Evolutionary conservation across 2,888 invertebrate species (phyloP), one percentile per base, ranked within the genome.

Genomic region (Watsonalla cultraria): DNA sequence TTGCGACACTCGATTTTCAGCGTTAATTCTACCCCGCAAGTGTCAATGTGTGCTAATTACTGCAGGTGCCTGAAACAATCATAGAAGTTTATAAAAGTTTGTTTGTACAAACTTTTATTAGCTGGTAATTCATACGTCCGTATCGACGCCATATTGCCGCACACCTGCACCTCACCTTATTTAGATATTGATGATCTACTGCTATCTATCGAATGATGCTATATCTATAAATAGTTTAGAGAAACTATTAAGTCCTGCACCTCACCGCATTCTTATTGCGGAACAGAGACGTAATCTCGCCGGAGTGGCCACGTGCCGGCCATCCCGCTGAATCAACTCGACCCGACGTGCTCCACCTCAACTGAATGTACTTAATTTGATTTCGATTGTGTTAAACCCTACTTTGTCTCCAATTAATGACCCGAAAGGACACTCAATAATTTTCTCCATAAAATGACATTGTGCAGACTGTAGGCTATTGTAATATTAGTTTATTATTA

Each of bases 291-390:
- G 59, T 53, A 49, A 62, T 59, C 58, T 58, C 62, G 69, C 65
- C 61, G 63, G 56, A 64, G 61, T 65, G 65, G 76, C 80, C 80
- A 77, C 82, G 79, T 80, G 78, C 74, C 76, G 70, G 73, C 72
- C 74, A 75, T 78, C 70, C 74, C 77, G 88, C 88, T 88, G 89
- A 89, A 80, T 89, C 88, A 82, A 83, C 86, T 80, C 72, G 76
- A 76, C 81, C 78, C 82, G 72, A 68, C 72, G 73, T 79, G 73
- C 80, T 72, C 74, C 64, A 67, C 85, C 86, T 82, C 87, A 86
- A 83, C 85, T 80, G 82, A 87, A 86, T 84, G 80, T 84, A 85
- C 84, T 88, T 86, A 87, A 89, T 90, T 89, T 81, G 84, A 88
- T 88, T 86, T 79, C 86, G 78, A 87, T 88, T 88, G 87, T 88